Percentiles rank a stretch among this genome's conserved stretches.
Evolutionary conservation across 2,113 vertebrate species (phyloP).

Genomic region (Rousettus leschenaultii): DNA sequence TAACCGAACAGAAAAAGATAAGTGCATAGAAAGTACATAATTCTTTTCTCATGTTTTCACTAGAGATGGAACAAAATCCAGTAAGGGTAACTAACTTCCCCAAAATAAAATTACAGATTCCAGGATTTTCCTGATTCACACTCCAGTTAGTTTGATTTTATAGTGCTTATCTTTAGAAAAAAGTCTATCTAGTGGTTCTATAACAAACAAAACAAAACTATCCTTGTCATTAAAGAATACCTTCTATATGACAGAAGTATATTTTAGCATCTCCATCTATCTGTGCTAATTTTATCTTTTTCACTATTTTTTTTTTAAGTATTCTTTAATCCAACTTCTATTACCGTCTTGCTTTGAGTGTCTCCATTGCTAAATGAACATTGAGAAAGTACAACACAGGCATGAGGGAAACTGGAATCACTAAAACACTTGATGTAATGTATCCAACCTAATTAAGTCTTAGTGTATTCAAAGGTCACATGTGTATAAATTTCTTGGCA

Average conservation of each 20-base stretch:
- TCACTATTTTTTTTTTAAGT: neutral
- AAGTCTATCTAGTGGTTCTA: neutral
- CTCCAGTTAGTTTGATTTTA: neutral
- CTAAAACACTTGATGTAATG: neutral
- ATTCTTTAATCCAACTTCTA: neutral
- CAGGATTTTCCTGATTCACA: neutral
- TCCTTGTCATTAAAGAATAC: neutral
- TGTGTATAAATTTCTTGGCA: neutral
- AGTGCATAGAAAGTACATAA: neutral
- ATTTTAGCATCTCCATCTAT: neutral
- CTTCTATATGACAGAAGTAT: neutral
- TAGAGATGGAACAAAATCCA: neutral
- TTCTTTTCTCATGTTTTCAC: neutral
- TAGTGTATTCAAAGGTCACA: accelerated
- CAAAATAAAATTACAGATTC: neutral
- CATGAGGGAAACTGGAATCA: neutral
- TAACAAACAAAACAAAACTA: neutral
- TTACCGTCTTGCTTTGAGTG: neutral
- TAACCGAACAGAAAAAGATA: neutral
- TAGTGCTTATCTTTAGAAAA: neutral
- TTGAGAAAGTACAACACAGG: neutral
- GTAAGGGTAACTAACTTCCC: neutral
- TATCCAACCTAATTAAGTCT: neutral
- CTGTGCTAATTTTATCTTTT: neutral
- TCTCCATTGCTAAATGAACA: neutral